Evolutionary conservation across 37 sponge, comb jelly and placozoan species (phyloP).

Genomic region (Haliclona indistincta): DNA sequence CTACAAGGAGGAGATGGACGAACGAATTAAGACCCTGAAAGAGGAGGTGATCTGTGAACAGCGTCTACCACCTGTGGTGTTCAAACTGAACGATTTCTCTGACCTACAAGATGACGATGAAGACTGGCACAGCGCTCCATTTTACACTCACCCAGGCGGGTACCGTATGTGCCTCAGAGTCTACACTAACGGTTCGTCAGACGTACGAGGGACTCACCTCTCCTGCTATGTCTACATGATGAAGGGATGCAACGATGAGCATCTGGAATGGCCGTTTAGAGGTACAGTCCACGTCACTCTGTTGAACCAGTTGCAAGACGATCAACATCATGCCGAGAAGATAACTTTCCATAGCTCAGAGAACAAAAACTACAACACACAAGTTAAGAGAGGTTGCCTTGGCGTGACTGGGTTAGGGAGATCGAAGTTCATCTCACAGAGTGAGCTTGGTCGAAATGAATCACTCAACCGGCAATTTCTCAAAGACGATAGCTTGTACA

Average conservation of each 20-base stretch:
- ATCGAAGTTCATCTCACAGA: neutral
- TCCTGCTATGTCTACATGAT: neutral
- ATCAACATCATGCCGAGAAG: neutral
- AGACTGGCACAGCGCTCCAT: constrained; percentile 13
- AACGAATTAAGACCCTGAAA: neutral
- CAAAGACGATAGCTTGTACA: constrained; percentile 4
- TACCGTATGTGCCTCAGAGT: constrained; percentile 38
- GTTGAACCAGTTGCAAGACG: constrained; percentile 4
- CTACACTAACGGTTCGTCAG: constrained; percentile 9
- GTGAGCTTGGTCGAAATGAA: neutral
- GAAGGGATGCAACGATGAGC: neutral
- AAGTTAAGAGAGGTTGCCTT: neutral
- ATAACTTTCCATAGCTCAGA: neutral
- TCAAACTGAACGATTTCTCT: neutral
- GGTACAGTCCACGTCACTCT: neutral
- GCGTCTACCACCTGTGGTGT: neutral
- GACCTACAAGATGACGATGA: constrained; percentile 10
- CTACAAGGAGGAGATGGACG: neutral
- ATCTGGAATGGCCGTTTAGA: constrained; percentile 1
- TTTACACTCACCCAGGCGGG: constrained; percentile 36
- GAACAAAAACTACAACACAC: constrained; percentile 3
- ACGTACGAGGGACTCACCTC: neutral
- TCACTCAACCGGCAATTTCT: neutral
- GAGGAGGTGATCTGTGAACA: neutral
- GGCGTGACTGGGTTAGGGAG: constrained; percentile 5